These are phyloP conservation scores for Drosophila ironensis DNA, from an alignment of 1,140 invertebrate genomes.

Conservation along the genomic window DNA sequence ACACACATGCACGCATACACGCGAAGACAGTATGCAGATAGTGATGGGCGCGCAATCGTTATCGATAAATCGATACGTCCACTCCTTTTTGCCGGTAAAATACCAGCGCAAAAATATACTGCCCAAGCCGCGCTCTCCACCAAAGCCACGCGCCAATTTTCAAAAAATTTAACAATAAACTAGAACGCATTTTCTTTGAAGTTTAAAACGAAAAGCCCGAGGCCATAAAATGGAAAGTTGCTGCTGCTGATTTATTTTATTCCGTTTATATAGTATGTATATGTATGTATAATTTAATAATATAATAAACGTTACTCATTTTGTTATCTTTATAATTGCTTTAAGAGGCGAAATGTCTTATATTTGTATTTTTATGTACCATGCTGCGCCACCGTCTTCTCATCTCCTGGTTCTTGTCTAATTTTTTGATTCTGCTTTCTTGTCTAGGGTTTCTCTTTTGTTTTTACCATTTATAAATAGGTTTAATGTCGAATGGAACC, in stretches of 20 bases:
- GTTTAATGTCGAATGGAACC: conserved; percentile 29
- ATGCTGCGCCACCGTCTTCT: conserved; percentile 25
- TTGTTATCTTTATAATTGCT: conserved; percentile 81
- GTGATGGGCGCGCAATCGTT: not conserved
- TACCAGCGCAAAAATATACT: not conserved
- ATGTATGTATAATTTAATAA: conserved; percentile 71
- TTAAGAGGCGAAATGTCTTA: conserved; percentile 80
- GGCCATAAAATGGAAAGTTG: conserved; percentile 39
- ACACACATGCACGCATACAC: conserved; percentile 14
- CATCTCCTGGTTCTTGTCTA: not conserved
- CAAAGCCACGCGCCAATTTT: not conserved
- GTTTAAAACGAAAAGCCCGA: not conserved
- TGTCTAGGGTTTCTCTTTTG: conserved; percentile 10
- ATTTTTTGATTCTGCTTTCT: conserved; percentile 44
- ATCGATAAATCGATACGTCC: not conserved
- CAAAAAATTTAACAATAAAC: not conserved
- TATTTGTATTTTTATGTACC: conserved; percentile 49
- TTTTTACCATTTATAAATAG: conserved; percentile 1
- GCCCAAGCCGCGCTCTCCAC: not conserved
- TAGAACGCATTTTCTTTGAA: not conserved
- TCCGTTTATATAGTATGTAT: conserved; percentile 68
- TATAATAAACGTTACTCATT: conserved; percentile 59
- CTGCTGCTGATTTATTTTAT: conserved; percentile 61
- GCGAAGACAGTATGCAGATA: not conserved
- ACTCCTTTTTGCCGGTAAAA: no score